These are phyloP conservation scores for Stratiomys singularior DNA, from an alignment of 2,888 invertebrate species.

Conservation along the genomic window DNA sequence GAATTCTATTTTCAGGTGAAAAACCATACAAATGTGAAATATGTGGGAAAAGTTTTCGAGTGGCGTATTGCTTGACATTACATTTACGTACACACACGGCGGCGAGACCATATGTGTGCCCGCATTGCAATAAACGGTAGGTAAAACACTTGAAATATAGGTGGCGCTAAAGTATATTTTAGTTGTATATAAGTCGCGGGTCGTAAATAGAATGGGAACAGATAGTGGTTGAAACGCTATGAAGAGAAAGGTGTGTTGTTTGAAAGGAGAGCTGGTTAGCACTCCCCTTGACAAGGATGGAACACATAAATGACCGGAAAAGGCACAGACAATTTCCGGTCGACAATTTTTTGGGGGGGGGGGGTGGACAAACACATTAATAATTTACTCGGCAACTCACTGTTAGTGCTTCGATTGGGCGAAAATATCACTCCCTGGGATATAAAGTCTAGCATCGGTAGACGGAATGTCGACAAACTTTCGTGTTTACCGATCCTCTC, in stretches of 20 bases:
- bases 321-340: slow-evolving; percentile 63
- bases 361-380: too few relatives aligned
- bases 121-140: slow-evolving; percentile 73
- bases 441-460: too few relatives aligned
- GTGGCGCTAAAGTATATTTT: slow-evolving; percentile 21
- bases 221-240: background rate
- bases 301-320: slow-evolving; percentile 69
- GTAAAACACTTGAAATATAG: slow-evolving; percentile 13
- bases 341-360: slow-evolving; percentile 52
- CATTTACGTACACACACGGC: slow-evolving; percentile 85
- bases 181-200: slow-evolving; percentile 16
- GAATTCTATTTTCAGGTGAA: slow-evolving; percentile 67
- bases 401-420: too few relatives aligned
- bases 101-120: slow-evolving; percentile 79
- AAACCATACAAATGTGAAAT: slow-evolving; percentile 83
- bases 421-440: too few relatives aligned
- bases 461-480: too few relatives aligned
- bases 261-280: slow-evolving; percentile 98
- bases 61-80: slow-evolving; percentile 80
- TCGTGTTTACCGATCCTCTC: too few relatives aligned
- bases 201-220: background rate
- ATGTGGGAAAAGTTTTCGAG: slow-evolving; percentile 83
- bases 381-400: too few relatives aligned
- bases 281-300: slow-evolving; percentile 98
- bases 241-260: slow-evolving; percentile 76